These are phyloP conservation scores for Biston betularia DNA, from an alignment of 2,888 invertebrate species.

Conservation along the genomic window DNA sequence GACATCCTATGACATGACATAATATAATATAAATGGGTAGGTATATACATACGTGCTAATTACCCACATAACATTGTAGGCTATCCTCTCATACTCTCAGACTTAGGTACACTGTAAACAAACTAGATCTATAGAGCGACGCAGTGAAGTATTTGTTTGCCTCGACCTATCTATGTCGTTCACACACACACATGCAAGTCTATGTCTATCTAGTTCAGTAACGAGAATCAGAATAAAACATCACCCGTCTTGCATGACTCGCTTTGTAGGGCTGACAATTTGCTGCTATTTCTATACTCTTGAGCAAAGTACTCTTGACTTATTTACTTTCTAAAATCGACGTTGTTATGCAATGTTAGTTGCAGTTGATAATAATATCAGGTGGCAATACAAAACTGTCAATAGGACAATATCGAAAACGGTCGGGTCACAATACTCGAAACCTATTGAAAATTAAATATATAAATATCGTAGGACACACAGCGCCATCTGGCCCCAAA, in stretches of 20 bases:
- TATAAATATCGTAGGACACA: no score
- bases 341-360: neutral
- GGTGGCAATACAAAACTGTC: neutral
- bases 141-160: conserved; percentile 57
- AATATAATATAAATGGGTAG: no score
- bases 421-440: conserved; percentile 11
- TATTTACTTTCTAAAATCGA: conserved; percentile 4
- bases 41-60: conserved; percentile 3
- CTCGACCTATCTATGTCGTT: conserved; percentile 59
- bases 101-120: conserved; percentile 54
- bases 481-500: no score
- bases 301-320: neutral
- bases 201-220: conserved; percentile 41
- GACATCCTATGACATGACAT: conserved; percentile 17
- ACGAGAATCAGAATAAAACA: conserved; percentile 24
- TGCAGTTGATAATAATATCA: neutral
- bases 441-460: conserved; percentile 10
- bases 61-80: conserved; percentile 15
- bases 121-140: conserved; percentile 47
- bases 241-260: conserved; percentile 27
- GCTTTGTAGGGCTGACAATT: conserved; percentile 27
- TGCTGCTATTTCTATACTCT: conserved; percentile 5
- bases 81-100: conserved; percentile 17
- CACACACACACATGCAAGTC: conserved; percentile 36
- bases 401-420: conserved; percentile 13